phyloP scores from a whole-genome alignment of 1,140 invertebrate species.

The Littorina saxatilis region DNA sequence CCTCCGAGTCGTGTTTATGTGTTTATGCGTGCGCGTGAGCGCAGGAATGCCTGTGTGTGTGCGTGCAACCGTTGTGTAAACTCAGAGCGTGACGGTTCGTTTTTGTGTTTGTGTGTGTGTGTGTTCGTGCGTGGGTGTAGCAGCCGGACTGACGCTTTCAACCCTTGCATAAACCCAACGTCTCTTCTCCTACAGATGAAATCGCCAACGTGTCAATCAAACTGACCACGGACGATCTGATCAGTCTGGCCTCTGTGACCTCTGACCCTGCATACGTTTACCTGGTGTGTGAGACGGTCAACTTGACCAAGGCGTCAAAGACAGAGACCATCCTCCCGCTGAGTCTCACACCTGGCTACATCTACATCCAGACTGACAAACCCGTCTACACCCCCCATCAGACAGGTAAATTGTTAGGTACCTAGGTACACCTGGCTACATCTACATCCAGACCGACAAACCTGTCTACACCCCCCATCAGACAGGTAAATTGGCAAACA shows the following conservation, averaged over 20 bases:
- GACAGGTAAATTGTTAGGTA: conserved; percentile 51
- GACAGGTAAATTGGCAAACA: conserved; percentile 62
- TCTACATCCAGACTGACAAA: conserved; percentile 69
- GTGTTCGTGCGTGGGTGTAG: no score
- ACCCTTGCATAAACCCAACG: no score
- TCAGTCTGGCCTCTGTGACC: conserved; percentile 13
- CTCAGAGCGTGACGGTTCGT: no score
- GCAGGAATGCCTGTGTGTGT: no score
- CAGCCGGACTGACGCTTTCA: no score
- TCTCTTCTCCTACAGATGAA: conserved; percentile 42
- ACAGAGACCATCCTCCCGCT: conserved; percentile 43
- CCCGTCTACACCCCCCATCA: conserved; percentile 65
- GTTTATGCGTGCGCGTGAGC: no score
- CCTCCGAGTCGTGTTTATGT: no score
- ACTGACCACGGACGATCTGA: conserved; percentile 35
- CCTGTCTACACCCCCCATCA: conserved; percentile 65
- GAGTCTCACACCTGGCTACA: conserved; percentile 51
- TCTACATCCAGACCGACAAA: conserved; percentile 69
- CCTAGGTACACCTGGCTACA: conserved; percentile 49
- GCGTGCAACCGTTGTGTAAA: no score
- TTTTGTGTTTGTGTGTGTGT: no score
- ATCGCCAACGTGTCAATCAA: conserved; percentile 39
- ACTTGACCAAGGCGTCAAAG: neutral
- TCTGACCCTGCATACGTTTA: conserved; percentile 45
- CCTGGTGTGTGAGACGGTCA: conserved; percentile 41